Evolutionary conservation across 2,113 vertebrate species (phyloP), one percentile per base, ranked within the genome.

Genomic region (Microcebus lehilahytsara): DNA sequence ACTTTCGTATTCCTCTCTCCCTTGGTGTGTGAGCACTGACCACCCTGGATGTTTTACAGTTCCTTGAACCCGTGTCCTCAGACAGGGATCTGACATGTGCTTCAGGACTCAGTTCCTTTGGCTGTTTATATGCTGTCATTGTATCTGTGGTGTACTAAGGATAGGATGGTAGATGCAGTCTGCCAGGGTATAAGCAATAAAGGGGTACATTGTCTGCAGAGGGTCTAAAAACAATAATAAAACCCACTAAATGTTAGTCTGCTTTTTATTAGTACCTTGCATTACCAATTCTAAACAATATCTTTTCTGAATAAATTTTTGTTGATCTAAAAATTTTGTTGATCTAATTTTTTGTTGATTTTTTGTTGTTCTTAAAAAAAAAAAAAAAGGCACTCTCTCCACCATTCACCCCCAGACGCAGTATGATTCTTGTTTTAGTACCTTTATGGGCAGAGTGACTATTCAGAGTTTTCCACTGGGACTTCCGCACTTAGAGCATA

Each of bases 151-250:
- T 94, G 3, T 25, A 91, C 58, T 46, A 72, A 94, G 34, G 13
- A 80, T 71, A 80, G 51, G 37, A 30, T 34, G 30, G 58, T n/a
- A n/a, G 81, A 58, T 62, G 20, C 13, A 49, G 23, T 46, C 80
- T 89, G 51, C 71, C 19, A 53, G 16, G 49, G 30, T n/a, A 3
- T 16, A 79, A 86, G 51, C 49, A 94, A 66, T 75, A 58, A 79
- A 75, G 12, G 19, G 20, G 19, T 62, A 5, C 32, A 9, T 19
- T 88, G 30, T 88, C 71, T 90, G 14, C 42, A 72, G 42, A 89
- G 7, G 51, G 89, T 86, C 94, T 91, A 53, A 60, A 64, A 92
- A 49, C 34, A 81, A 30, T 91, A 23, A 71, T 91, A 97, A 97
- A 92, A 40, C 49, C 22, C 32, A 66, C 46, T 51, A n/a, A 77